Evolutionary conservation across 2,888 invertebrate species (phyloP), one percentile per base, ranked within the genome.

Genomic region (Pheosia gnoma): DNA sequence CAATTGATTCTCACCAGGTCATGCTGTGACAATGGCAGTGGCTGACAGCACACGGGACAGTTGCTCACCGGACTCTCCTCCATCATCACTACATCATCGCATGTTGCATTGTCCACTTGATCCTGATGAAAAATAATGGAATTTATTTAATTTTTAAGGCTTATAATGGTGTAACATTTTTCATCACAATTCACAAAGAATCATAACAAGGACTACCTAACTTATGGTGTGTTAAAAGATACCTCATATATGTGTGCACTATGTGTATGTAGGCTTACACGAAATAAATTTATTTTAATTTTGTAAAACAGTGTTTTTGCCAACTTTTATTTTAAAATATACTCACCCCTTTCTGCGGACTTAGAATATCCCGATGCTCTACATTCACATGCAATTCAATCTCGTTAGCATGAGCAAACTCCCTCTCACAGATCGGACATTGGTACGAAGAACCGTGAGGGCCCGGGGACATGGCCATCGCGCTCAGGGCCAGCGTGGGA

Each of bases 321-420:
- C 25, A 25, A 25, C 2, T 25, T 25, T 25, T 25, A 25, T 25
- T 25, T 25, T 1, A 25, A n/a, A 47, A n/a, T 45, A 9, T 65
- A 72, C 88, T 86, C 65, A 92, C 93, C 57, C 85, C 75, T 80
- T 91, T 91, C 73, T 92, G 93, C 0, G 96, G 97, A 85, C 97
- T 97, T 61, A 97, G 90, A 73, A 97, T 96, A 89, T 97, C 97
- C 79, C 95, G 94, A 84, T 98, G 97, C 78, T 97, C 97, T 62
- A 97, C 96, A 89, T 97, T 97, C 0, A 98, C 97, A 82, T 98
- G 98, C 58, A 97, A 88, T 86, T 97, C 97, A 59, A 98, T 94
- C 83, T 97, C 97, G 3, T 96, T 95, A n/a, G 96, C 95, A 74
- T 95, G 95, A 57, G 95, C 94, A 81, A 97, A 97, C 58, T 95